Evolutionary conservation across 2,797 vertebrate genomes (phyloP), one percentile per base, ranked within the genome.

Genomic region (Diplodus sargus): DNA sequence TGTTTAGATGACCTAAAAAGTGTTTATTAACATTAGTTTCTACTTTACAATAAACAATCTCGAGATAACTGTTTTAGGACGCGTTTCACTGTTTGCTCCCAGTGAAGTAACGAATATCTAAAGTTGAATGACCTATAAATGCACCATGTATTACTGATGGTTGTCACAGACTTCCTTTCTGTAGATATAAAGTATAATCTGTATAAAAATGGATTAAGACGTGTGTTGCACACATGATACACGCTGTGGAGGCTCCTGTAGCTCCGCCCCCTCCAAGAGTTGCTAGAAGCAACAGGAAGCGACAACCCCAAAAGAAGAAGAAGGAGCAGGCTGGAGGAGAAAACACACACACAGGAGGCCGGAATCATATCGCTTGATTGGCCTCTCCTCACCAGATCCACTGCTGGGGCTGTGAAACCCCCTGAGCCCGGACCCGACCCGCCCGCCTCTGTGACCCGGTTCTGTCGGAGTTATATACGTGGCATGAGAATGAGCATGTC

Each of bases 281-380:
- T 77, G 77, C 78, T 54, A 78, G 83, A 85, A 85, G 91, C 91
- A 92, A 91, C 91, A 92, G 89, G 91, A 94, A 93, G 89, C 77
- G 86, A 89, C 77, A 81, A 78, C 61, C 84, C 85, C 73, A 71
- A 49, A 59, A 49, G 18, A n/a, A 39, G 7, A 57, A 62, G 22
- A 48, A 83, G 66, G 71, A 67, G 74, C 52, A 68, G 72, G 60
- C 74, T 78, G 64, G 57, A 61, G n/a, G 53, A 47, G 51, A 61
- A 75, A 57, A 59, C 43, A 54, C 53, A 71, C 56, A 54, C 64
- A 66, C 64, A 12, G 71, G 72, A 89, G 86, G 85, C 82, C 79
- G 5, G 63, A 78, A 68, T 74, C 77, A 58, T 11, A 62, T 64
- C 83, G 54, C 23, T 4, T 48, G 52, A 49, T 52, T 66, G 72